Percentiles rank a stretch among this genome's conserved stretches.
Conservation (phyloP, 1,140 invertebrate species). For the Atopsyche davidsoni region DNA sequence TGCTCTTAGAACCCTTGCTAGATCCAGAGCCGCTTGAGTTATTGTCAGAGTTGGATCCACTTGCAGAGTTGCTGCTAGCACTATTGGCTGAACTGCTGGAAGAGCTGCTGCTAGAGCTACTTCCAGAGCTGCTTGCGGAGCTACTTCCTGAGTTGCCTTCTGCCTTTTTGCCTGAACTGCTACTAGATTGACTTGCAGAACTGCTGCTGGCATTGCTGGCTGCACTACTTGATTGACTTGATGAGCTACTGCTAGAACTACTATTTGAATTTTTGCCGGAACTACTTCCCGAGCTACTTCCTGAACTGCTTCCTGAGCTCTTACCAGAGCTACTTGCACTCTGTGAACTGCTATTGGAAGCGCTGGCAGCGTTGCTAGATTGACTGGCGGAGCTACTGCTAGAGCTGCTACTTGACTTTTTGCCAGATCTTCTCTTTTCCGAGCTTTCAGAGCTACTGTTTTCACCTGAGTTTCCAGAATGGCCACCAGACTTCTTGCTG, state of each 20-base stretch:
- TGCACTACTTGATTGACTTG: background rate
- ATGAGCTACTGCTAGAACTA: conserved; percentile 1
- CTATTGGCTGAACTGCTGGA: background rate
- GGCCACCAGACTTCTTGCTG: background rate
- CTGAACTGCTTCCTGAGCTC: background rate
- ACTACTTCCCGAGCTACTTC: conserved; percentile 1
- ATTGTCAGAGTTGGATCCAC: background rate
- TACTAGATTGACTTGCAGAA: background rate
- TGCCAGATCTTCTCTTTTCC: background rate
- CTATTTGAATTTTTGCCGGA: background rate
- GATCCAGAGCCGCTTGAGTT: background rate
- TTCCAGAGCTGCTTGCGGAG: background rate
- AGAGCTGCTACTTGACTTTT: background rate
- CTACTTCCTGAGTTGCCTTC: background rate
- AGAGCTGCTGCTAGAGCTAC: background rate
- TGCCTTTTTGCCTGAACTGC: background rate
- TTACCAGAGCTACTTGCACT: background rate
- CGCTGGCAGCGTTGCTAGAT: background rate
- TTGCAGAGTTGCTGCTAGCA: background rate
- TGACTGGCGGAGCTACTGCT: background rate
- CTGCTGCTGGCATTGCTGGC: background rate
- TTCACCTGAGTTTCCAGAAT: background rate
- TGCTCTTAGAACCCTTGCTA: background rate
- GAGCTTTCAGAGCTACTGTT: background rate
- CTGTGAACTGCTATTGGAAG: background rate